Base-by-base conservation (phyloP, 2,888 invertebrate species). In the Escarpia spicata region DNA sequence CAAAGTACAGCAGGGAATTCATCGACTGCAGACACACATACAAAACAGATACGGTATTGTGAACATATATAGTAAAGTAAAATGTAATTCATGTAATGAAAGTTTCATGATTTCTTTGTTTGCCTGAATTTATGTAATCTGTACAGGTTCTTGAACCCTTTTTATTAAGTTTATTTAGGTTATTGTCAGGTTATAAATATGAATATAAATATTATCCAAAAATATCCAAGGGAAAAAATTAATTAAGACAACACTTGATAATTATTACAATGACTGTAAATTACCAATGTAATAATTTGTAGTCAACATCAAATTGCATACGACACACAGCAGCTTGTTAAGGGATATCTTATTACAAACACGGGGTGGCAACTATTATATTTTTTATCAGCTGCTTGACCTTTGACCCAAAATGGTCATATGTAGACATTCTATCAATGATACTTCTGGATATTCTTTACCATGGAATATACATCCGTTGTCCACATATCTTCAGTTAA, bases 1-100 rank as follows among this genome's bases (percentile, higher is more conserved):
- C 95, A 92, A 96, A 93, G 92, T 95, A 94, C 90, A 94, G 94
- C 92, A 96, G 93, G 90, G 95, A 95, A 26, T 93, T 93, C 95
- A 96, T 93, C 92, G 95, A 94, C 96, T 96, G 93, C 6, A 93
- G 93, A 91, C 58, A 91, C 37, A 89, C 9, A 44, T 44, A 91
- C 37, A 89, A 3, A 44, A 2, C 75, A 75, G 0, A 75, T 75
- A 15, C n/a, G 75, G 26, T 26, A 75, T 3, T 52, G 52, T 12
- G 52, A 1, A 52, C 12, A 52, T 52, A 52, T 52, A 52, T 52
- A 52, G 3, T 1, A 12, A 52, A 52, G 12, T 12, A 60, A 60
- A 4, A 10, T 60, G 60, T 60, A 10, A 12, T 60, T 60, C 60
- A 19, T 60, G 12, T 4, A 12, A 19, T 60, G 60, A 60, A 60